Percentiles rank a stretch among this genome's conserved stretches.
phyloP scores from a whole-genome alignment of 1,140 invertebrate species.

The Drosophila tropicalis region DNA sequence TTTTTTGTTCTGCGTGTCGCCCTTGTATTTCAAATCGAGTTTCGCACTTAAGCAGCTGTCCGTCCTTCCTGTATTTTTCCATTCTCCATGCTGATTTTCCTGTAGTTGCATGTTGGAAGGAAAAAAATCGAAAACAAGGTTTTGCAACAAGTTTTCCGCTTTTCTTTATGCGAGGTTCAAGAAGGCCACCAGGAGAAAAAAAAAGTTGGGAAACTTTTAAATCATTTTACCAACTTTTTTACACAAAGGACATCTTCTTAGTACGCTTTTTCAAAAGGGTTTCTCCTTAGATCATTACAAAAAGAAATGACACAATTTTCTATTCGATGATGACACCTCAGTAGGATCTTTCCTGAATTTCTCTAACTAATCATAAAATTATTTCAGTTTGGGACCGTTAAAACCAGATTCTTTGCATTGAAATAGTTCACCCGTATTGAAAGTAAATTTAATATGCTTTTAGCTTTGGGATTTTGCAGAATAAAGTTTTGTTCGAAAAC shows the following conservation, averaged over 20 bases:
- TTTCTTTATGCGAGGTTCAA: slow-evolving; percentile 44
- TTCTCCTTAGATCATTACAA: not conserved
- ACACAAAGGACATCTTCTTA: slow-evolving; percentile 15
- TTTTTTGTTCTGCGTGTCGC: slow-evolving; percentile 19
- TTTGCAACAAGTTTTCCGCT: slow-evolving; percentile 53
- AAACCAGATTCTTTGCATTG: no score
- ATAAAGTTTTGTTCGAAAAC: slow-evolving; percentile 17
- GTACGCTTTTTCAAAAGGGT: not conserved
- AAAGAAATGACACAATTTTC: not conserved
- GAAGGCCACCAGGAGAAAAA: slow-evolving; percentile 44
- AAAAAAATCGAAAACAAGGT: slow-evolving; percentile 24
- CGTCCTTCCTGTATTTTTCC: slow-evolving; percentile 17
- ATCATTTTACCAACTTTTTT: slow-evolving; percentile 62
- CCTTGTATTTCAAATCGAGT: slow-evolving; percentile 60
- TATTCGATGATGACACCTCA: no score
- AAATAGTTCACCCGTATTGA: no score
- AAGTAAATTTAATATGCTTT: not conserved
- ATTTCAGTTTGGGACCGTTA: no score
- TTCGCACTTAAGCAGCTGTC: slow-evolving; percentile 48
- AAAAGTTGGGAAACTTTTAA: slow-evolving; percentile 40
- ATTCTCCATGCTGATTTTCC: not conserved
- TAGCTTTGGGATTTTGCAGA: not conserved
- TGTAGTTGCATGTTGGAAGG: slow-evolving; percentile 1
- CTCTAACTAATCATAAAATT: no score
- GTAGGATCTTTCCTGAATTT: no score